Conservation (phyloP, 2,113 vertebrate species). For the Grantiella picta region DNA sequence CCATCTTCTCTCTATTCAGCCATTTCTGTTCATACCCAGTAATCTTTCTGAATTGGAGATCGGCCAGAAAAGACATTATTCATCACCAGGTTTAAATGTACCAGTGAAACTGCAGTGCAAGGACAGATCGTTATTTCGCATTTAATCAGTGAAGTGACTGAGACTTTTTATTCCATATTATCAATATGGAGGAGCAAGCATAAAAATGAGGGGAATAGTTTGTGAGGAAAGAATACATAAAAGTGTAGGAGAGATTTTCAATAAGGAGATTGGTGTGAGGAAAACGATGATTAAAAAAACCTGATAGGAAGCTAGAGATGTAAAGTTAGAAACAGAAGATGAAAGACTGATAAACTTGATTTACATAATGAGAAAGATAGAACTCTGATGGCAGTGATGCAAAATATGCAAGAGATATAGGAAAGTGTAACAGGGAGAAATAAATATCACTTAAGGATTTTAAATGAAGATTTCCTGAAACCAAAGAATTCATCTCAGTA, state of each 20-base stretch:
- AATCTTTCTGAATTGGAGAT: background rate
- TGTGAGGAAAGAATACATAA: background rate
- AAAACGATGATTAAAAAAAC: background rate
- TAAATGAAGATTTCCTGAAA: background rate
- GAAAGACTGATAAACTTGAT: background rate
- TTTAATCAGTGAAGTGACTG: background rate
- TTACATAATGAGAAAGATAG: background rate
- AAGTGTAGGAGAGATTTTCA: background rate
- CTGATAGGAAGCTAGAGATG: background rate
- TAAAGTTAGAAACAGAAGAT: background rate
- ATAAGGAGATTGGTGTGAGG: background rate
- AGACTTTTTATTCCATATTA: background rate
- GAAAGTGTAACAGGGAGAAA: background rate
- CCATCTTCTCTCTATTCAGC: background rate
- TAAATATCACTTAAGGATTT: background rate
- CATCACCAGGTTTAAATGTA: background rate
- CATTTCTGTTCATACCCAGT: background rate
- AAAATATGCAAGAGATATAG: background rate
- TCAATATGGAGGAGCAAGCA: background rate
- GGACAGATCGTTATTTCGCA: background rate
- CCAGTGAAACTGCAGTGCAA: background rate
- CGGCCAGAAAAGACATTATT: background rate
- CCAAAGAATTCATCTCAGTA: background rate
- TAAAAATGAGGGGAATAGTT: background rate
- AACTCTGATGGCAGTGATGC: background rate